These are phyloP conservation scores for Mastomys natalensis DNA, from an alignment of 2,113 vertebrate species.

Conservation along the genomic window DNA sequence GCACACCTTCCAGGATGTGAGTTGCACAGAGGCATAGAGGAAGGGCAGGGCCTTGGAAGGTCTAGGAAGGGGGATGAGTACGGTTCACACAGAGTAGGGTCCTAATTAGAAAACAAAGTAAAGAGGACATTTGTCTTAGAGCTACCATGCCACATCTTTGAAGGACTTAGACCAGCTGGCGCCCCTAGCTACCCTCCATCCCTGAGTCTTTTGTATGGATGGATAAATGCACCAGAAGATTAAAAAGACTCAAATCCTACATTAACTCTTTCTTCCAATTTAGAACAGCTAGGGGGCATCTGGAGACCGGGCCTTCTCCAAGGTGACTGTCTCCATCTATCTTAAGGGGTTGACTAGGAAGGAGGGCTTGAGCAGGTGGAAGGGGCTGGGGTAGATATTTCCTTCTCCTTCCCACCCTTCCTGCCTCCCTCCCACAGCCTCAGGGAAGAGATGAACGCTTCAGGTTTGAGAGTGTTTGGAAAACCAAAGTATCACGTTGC, in stretches of 20 bases:
- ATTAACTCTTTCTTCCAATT: background rate
- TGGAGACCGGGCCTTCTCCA: background rate
- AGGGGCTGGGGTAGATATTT: background rate
- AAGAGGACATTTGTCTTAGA: background rate
- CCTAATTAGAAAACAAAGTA: background rate
- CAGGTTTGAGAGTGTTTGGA: background rate
- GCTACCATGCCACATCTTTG: background rate
- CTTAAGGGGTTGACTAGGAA: background rate
- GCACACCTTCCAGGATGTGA: conserved; percentile 83
- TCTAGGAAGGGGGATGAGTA: background rate
- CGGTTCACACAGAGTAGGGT: background rate
- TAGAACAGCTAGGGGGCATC: background rate
- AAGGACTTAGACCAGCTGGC: background rate
- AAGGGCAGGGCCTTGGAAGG: background rate
- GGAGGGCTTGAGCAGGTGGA: background rate
- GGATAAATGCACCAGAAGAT: background rate
- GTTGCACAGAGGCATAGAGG: conserved; percentile 36
- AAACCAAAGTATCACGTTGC: background rate
- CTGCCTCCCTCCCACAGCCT: background rate
- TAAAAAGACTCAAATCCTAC: background rate
- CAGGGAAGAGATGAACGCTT: background rate
- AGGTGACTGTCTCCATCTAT: background rate
- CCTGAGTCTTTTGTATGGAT: background rate
- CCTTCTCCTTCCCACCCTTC: background rate
- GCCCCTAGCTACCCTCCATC: background rate